Evolutionary conservation across 2,797 vertebrate species (phyloP).

Genomic region (Babyrousa celebensis): DNA sequence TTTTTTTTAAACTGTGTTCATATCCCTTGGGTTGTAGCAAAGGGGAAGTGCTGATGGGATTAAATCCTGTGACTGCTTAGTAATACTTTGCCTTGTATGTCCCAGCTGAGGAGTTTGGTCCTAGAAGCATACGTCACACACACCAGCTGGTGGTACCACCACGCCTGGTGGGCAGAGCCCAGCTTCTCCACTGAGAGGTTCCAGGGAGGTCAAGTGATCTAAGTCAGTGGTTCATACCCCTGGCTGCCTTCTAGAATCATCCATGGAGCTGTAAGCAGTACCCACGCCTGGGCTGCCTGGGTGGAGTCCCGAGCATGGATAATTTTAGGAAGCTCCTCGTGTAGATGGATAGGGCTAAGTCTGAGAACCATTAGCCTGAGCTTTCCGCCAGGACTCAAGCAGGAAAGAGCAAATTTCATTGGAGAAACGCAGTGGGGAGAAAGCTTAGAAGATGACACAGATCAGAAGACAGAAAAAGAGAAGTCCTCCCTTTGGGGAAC

Average conservation of each 20-base stretch:
- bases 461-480: conserved; percentile 16
- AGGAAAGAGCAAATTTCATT: background rate
- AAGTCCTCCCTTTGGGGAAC: background rate
- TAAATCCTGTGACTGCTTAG: background rate
- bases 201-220: background rate
- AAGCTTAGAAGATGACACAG: background rate
- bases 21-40: background rate
- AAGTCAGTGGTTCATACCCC: background rate
- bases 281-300: background rate
- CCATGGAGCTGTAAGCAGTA: background rate
- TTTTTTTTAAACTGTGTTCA: background rate
- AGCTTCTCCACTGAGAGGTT: background rate
- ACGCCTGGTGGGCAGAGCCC: background rate
- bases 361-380: background rate
- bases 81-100: background rate
- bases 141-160: background rate
- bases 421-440: background rate
- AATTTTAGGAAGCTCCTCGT: background rate
- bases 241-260: background rate
- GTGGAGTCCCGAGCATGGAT: background rate
- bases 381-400: background rate
- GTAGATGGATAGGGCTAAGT: background rate
- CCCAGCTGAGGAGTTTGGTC: background rate
- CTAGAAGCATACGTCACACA: background rate
- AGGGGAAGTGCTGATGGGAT: background rate